phyloP scores from a whole-genome alignment of 2,888 invertebrate genomes.

The Leucophenga maculata region DNA sequence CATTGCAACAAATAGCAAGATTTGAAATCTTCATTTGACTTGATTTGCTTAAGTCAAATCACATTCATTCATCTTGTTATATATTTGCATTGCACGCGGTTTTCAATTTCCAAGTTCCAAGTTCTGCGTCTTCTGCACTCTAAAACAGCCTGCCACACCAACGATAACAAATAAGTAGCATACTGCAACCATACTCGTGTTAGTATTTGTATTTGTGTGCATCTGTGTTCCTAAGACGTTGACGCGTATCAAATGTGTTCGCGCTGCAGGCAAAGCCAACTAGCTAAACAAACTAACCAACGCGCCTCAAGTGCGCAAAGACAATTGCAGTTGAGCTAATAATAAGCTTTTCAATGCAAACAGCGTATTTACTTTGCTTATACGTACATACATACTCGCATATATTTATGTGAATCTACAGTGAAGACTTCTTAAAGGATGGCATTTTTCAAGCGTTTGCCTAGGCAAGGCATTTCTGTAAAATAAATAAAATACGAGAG shows the following conservation, averaged over 20 bases:
- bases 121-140: not conserved
- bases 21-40: no score
- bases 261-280: no score
- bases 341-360: slow-evolving; percentile 37
- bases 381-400: not conserved
- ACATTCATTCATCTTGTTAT: no score
- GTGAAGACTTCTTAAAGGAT: no score
- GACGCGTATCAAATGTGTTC: no score
- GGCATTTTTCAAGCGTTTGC: no score
- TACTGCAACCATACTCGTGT: no score
- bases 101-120: slow-evolving; percentile 5
- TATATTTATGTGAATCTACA: not conserved
- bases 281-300: no score
- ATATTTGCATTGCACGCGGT: not conserved
- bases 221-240: not conserved
- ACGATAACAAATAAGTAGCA: slow-evolving; percentile 14
- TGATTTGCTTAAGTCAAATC: no score
- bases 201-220: not conserved
- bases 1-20: no score
- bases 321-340: slow-evolving; percentile 43
- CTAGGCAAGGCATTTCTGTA: no score
- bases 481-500: no score
- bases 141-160: slow-evolving; percentile 3
- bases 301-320: slow-evolving; percentile 17
- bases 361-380: slow-evolving; percentile 1